Evolutionary conservation across 2,113 vertebrate species (phyloP), one percentile per base, ranked within the genome.

Genomic region (Prunella fulvescens): DNA sequence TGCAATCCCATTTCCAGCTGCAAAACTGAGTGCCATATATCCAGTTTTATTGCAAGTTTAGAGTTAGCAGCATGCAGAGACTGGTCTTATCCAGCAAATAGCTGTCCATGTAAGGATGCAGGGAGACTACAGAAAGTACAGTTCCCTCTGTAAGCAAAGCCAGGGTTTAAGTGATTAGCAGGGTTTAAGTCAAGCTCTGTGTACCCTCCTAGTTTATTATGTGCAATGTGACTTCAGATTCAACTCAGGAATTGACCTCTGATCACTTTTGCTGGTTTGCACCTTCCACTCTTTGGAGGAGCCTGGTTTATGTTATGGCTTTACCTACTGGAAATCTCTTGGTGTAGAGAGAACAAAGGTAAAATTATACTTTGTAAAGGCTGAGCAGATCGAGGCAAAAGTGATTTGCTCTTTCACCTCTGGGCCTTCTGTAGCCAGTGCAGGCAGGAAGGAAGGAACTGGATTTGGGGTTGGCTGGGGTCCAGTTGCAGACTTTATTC

Each of bases 51-150:
- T 42, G 5, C 56, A 70, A 15, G 47, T n/a, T 65, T 81, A 66
- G 50, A 81, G 67, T 77, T 96, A 61, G 35, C 72, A 89, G 35
- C 40, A 8, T 72, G 61, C 71, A 76, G 60, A 62, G 39, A 16
- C 72, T 73, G 42, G 15, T 85, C 14, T 60, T 81, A 78, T 53
- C 77, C 26, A 85, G 51, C 62, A 87, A 93, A 77, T n/a, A 65
- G 88, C 70, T 94, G 84, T 88, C 94, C 82, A 85, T 94, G 70
- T 90, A 96, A 85, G 90, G 89, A 45, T 61, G 33, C 40, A 70
- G 70, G 73, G 90, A 65, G 61, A 72, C 54, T 83, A 31, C 29
- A 42, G 11, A 62, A 65, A 82, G 19, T 64, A 23, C 33, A 39
- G 42, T 47, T 83, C 29, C 70, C 62, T 95, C 62, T 76, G 83